A percentile compares a stretch with the other conserved stretches of the same genome.
These are phyloP conservation scores for Leptodactylus fuscus DNA, from an alignment of 2,113 vertebrate species.

Conservation along the genomic window DNA sequence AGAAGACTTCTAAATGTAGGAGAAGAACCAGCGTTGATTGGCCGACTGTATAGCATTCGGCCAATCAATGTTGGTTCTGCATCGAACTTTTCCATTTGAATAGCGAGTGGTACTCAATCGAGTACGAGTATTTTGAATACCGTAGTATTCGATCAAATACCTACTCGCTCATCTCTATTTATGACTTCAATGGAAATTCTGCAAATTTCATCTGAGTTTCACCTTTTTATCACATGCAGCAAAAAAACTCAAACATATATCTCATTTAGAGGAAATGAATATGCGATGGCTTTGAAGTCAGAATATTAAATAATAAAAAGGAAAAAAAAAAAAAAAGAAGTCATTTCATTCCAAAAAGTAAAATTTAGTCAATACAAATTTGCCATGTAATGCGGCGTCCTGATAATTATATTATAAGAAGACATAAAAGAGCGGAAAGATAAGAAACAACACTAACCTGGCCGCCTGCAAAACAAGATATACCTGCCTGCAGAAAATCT, in stretches of 20 bases:
- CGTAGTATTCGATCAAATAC: too few species aligned
- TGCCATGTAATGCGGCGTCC: constrained; percentile 31
- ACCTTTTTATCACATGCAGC: not conserved
- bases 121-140: too few species aligned
- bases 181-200: too few species aligned
- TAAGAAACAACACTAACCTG: constrained; percentile 51
- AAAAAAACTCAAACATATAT: constrained; percentile 3
- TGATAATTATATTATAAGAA: constrained; percentile 54
- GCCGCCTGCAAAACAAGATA: constrained; percentile 59
- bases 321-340: not conserved
- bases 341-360: constrained; percentile 27
- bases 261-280: constrained; percentile 35
- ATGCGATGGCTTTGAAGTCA: constrained; percentile 24
- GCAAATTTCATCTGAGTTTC: not conserved
- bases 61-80: too few species aligned
- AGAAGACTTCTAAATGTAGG: too few species aligned
- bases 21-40: too few species aligned
- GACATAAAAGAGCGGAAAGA: constrained; percentile 48
- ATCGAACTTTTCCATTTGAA: too few species aligned
- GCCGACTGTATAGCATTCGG: too few species aligned
- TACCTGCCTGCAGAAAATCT: constrained; percentile 57
- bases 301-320: constrained; percentile 35
- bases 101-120: too few species aligned
- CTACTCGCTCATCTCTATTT: too few species aligned
- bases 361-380: constrained; percentile 45